phyloP scores from a whole-genome alignment of 2,888 invertebrate genomes.

The Acleris holmiana region DNA sequence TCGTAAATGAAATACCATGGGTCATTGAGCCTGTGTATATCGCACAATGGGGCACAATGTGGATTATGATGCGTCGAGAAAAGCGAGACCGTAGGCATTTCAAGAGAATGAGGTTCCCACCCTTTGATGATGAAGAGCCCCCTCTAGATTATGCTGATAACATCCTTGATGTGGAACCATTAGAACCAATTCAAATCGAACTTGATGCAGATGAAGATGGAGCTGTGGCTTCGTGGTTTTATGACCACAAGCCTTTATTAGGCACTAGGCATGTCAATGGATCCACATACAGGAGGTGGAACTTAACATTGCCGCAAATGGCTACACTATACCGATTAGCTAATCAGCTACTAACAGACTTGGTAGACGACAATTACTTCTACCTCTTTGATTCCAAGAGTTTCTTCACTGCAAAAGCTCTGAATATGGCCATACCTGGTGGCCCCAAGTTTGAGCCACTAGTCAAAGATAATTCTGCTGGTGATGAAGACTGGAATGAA shows the following conservation, averaged over 20 bases:
- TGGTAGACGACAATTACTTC: conserved; percentile 99
- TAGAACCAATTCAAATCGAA: conserved; percentile 99
- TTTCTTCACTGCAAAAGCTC: conserved; percentile 99
- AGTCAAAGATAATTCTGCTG: conserved; percentile 98
- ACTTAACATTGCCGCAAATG: conserved; percentile 97
- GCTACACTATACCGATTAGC: conserved; percentile 98
- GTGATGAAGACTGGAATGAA: conserved; percentile 99
- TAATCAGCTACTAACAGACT: conserved; percentile 98
- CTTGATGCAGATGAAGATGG: conserved; percentile 97
- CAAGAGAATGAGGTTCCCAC: conserved; percentile 99
- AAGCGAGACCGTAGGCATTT: conserved; percentile 99
- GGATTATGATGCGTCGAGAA: conserved; percentile 99
- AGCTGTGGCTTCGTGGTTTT: conserved; percentile 98
- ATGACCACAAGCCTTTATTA: conserved; percentile 98
- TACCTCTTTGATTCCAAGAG: conserved; percentile 99
- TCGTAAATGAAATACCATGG: conserved; percentile 99
- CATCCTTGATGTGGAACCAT: conserved; percentile 98
- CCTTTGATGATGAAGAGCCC: conserved; percentile 99
- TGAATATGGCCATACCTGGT: conserved; percentile 99
- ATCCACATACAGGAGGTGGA: conserved; percentile 98
- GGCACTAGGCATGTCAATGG: conserved; percentile 98
- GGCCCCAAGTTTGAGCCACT: conserved; percentile 99
- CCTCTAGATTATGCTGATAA: conserved; percentile 99
- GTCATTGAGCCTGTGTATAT: conserved; percentile 99
- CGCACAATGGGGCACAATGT: conserved; percentile 99